Percentiles rank a stretch among this genome's conserved stretches.
These are phyloP conservation scores for Drepanosiphum platanoidis DNA, from an alignment of 2,888 invertebrate genomes.

Conservation along the genomic window DNA sequence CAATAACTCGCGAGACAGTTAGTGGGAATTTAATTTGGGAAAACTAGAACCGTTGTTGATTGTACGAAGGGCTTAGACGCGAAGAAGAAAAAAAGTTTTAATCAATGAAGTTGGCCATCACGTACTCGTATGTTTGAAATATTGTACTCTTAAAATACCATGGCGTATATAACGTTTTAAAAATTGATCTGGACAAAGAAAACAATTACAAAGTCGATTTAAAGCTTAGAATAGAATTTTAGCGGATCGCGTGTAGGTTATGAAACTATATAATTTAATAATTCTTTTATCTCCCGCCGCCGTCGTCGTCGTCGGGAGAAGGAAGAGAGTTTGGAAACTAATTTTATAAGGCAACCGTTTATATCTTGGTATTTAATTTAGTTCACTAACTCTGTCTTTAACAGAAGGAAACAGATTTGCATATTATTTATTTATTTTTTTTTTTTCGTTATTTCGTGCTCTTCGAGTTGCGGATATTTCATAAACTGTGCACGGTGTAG, in stretches of 20 bases:
- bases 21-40: constrained; percentile 11
- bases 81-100: constrained; percentile 8
- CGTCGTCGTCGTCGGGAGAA: too few species aligned
- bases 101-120: background rate
- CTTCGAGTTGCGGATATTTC: background rate
- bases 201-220: background rate
- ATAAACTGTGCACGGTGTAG: background rate
- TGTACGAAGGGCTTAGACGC: background rate
- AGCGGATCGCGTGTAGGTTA: background rate
- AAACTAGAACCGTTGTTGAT: background rate
- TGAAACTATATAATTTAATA: constrained; percentile 34
- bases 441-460: background rate
- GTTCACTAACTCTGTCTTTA: constrained; percentile 3
- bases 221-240: background rate
- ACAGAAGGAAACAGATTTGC: constrained; percentile 5
- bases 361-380: constrained; percentile 20
- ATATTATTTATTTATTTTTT: too few species aligned
- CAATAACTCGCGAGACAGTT: background rate
- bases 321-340: constrained; percentile 25
- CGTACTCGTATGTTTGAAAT: background rate
- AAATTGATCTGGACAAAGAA: constrained; percentile 5
- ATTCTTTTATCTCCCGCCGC: background rate
- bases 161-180: background rate
- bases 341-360: constrained; percentile 20
- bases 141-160: background rate